Evolutionary conservation across 2,888 invertebrate species (phyloP).

Genomic region (Drosophila longiperda): DNA sequence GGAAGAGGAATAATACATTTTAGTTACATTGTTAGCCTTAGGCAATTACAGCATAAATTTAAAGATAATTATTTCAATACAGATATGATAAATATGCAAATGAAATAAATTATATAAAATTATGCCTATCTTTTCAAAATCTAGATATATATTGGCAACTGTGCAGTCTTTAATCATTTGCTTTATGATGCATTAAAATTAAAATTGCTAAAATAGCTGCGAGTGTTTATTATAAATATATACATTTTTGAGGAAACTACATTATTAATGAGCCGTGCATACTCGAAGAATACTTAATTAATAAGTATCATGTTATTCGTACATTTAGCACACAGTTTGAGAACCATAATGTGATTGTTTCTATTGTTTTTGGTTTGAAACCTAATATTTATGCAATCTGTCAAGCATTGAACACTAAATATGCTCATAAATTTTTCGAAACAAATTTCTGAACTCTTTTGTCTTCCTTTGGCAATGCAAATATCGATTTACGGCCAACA

Average conservation of each 20-base stretch:
- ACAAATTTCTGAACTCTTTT: constrained; percentile 32
- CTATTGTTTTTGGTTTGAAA: constrained; percentile 2
- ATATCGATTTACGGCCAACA: constrained; percentile 7
- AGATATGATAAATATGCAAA: neutral
- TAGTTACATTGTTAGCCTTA: constrained; percentile 32
- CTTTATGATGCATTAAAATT: neutral
- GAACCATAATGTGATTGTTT: neutral
- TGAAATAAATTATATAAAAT: neutral
- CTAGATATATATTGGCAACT: neutral
- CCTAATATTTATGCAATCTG: constrained; percentile 29
- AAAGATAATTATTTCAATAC: neutral
- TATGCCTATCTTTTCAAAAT: neutral
- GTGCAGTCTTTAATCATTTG: neutral
- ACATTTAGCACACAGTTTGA: neutral
- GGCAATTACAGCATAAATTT: no score
- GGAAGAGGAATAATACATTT: constrained; percentile 9
- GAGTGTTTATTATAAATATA: neutral
- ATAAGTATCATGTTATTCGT: neutral
- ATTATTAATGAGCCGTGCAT: neutral
- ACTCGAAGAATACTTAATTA: neutral
- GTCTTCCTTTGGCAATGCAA: constrained; percentile 43
- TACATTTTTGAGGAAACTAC: neutral
- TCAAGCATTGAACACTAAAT: constrained; percentile 49
- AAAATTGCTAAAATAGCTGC: neutral
- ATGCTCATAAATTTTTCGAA: constrained; percentile 42